Percentiles rank a stretch among this genome's conserved stretches.
phyloP scores from a whole-genome alignment of 2,888 invertebrate species.

The Agonum fuliginosum region DNA sequence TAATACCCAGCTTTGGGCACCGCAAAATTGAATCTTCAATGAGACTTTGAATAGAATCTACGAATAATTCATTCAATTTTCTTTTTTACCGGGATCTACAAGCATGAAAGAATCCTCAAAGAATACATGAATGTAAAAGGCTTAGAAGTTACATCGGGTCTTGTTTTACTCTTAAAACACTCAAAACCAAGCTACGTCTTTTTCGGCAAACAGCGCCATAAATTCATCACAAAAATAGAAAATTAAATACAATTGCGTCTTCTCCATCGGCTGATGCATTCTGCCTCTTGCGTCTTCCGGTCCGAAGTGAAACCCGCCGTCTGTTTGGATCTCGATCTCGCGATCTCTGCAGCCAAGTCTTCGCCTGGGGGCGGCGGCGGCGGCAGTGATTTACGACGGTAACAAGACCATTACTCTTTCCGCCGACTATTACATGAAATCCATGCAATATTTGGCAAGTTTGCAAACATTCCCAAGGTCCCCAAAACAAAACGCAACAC shows the following conservation, averaged over 20 bases:
- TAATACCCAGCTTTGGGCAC: too few species aligned
- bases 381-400: conserved; percentile 53
- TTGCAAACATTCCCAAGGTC: conserved; percentile 63
- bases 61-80: too few species aligned
- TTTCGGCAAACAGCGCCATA: too few species aligned
- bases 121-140: too few species aligned
- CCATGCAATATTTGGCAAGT: conserved; percentile 60
- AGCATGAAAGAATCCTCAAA: too few species aligned
- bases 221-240: conserved; percentile 39
- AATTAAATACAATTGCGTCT: conserved; percentile 21
- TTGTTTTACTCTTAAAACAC: too few species aligned
- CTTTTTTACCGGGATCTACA: too few species aligned
- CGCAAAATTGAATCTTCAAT: too few species aligned
- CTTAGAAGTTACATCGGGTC: too few species aligned
- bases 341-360: background rate
- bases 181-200: too few species aligned
- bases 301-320: conserved; percentile 13
- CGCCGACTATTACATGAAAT: conserved; percentile 59
- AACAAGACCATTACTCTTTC: conserved; percentile 58
- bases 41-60: too few species aligned
- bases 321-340: too few species aligned
- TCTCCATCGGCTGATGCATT: conserved; percentile 35
- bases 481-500: conserved; percentile 58
- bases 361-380: conserved; percentile 17
- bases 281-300: conserved; percentile 49